Evolutionary conservation across 23 tunicate genomes (phyloP).

Genomic region (Halocynthia roretzi): DNA sequence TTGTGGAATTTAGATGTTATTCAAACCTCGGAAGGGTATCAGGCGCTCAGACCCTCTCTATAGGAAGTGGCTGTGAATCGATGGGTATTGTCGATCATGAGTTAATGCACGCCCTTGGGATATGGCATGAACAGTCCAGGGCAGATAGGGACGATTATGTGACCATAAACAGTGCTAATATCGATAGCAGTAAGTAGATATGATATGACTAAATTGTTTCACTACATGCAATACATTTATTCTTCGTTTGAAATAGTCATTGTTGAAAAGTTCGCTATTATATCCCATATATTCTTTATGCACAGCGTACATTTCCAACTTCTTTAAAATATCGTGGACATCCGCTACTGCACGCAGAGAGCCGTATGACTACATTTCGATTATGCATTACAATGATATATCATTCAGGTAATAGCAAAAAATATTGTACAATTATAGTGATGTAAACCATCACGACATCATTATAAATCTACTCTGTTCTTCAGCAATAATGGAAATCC

Average conservation of each 20-base stretch:
- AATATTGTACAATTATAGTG: too few relatives aligned
- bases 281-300: not conserved
- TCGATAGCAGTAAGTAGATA: constrained; percentile 43
- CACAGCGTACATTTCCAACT: constrained; percentile 68
- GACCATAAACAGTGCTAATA: constrained; percentile 34
- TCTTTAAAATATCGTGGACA: constrained; percentile 48
- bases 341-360: constrained; percentile 63
- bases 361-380: constrained; percentile 92
- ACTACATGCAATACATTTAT: too few relatives aligned
- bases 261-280: not conserved
- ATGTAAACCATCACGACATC: too few relatives aligned
- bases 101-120: constrained; percentile 89
- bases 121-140: constrained; percentile 88
- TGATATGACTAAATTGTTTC: not conserved
- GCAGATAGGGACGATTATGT: constrained; percentile 90
- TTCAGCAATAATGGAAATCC: constrained; percentile 73
- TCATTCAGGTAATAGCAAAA: constrained; percentile 60
- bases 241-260: too few relatives aligned
- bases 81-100: constrained; percentile 59
- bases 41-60: constrained; percentile 69
- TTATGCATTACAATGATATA: constrained; percentile 83
- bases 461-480: too few relatives aligned
- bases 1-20: constrained; percentile 36
- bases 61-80: constrained; percentile 87
- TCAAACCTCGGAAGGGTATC: constrained; percentile 72